These are phyloP conservation scores for Phalacrocorax pelagicus DNA, from an alignment of 2,113 vertebrate genomes.

Conservation along the genomic window DNA sequence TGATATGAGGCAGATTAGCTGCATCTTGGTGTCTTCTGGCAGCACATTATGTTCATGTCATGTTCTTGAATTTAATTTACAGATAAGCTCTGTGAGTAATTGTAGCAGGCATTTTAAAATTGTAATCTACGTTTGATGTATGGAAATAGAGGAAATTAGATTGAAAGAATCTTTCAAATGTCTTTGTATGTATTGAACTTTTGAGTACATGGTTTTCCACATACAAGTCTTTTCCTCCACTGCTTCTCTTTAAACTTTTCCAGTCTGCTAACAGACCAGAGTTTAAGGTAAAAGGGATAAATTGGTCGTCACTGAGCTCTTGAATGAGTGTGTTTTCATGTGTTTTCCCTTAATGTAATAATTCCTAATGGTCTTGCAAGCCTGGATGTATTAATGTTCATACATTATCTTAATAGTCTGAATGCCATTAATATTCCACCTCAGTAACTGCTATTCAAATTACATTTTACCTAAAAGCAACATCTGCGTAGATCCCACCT, in stretches of 20 bases:
- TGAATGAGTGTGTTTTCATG: background rate
- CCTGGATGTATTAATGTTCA: background rate
- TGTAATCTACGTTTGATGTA: constrained; percentile 66
- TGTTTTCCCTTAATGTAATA: background rate
- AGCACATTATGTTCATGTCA: constrained; percentile 62
- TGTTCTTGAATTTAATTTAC: constrained; percentile 70
- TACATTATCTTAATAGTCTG: background rate
- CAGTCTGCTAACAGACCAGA: background rate
- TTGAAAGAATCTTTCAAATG: constrained; percentile 63
- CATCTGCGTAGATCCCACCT: background rate
- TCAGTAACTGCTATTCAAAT: background rate
- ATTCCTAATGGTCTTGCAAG: background rate
- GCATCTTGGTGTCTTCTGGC: constrained; percentile 5
- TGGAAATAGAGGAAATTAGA: constrained; percentile 62
- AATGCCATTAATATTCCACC: background rate
- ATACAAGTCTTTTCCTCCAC: background rate
- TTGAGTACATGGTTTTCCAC: background rate
- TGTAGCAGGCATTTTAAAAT: constrained; percentile 54
- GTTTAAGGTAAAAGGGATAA: background rate
- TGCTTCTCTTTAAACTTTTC: background rate
- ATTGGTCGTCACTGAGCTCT: background rate
- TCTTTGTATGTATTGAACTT: constrained; percentile 39
- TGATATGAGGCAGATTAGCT: constrained; percentile 25
- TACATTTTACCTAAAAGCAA: background rate
- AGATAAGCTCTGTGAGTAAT: constrained; percentile 75